These are phyloP conservation scores for Pluvialis apricaria DNA, from an alignment of 2,113 vertebrate genomes.

Conservation along the genomic window DNA sequence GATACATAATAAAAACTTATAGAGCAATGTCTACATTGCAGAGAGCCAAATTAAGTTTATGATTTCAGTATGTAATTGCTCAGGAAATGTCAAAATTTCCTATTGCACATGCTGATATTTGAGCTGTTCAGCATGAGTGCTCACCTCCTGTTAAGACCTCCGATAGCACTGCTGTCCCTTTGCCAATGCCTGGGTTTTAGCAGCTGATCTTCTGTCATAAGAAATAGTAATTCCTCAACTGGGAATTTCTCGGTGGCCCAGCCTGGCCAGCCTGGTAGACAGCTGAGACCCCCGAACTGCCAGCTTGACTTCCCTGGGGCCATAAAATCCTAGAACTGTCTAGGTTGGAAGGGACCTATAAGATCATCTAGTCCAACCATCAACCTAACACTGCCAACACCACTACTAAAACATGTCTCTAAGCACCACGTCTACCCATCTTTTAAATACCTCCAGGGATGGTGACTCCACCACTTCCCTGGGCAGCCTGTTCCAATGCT, in stretches of 20 bases:
- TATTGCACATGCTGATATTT: background rate
- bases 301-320: background rate
- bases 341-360: too few relatives aligned
- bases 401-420: too few relatives aligned
- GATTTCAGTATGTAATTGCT: background rate
- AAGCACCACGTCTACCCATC: too few relatives aligned
- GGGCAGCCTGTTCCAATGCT: too few relatives aligned
- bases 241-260: background rate
- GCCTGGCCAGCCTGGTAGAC: rapidly evolving
- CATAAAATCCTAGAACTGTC: too few relatives aligned
- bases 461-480: too few relatives aligned
- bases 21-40: background rate
- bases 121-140: background rate
- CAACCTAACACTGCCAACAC: too few relatives aligned
- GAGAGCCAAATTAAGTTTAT: background rate
- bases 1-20: background rate
- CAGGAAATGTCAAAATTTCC: background rate
- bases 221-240: background rate
- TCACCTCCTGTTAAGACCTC: background rate
- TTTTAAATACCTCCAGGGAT: too few relatives aligned
- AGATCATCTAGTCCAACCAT: too few relatives aligned
- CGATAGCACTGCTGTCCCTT: background rate
- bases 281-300: too few relatives aligned
- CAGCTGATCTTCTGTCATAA: rapidly evolving
- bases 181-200: background rate